A percentile compares a stretch with the other conserved stretches of the same genome.
Evolutionary conservation across 2,113 vertebrate genomes (phyloP).

Genomic region (Pithys albifrons): DNA sequence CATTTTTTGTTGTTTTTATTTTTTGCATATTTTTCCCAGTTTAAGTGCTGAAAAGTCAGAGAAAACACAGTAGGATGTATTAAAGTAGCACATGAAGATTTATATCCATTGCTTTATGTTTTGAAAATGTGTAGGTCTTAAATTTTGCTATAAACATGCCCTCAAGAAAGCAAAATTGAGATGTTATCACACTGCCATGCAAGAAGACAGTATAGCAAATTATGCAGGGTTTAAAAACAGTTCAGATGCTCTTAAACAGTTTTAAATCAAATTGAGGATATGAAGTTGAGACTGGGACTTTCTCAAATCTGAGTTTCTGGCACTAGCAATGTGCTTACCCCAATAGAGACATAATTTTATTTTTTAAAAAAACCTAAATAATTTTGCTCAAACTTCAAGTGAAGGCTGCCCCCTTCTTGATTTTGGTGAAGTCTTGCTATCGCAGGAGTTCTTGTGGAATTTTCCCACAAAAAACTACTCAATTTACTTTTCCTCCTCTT

Average conservation of each 20-base stretch:
- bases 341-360: not conserved
- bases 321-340: not conserved
- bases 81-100: not conserved
- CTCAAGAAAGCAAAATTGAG: not conserved
- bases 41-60: not conserved
- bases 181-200: not conserved
- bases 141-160: not conserved
- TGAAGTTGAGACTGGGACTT: not conserved
- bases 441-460: not conserved
- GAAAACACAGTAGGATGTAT: too few species aligned
- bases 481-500: not conserved
- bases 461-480: not conserved
- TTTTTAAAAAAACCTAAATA: not conserved
- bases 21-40: not conserved
- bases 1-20: not conserved
- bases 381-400: not conserved
- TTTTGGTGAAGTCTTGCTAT: conserved; percentile 43
- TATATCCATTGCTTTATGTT: not conserved
- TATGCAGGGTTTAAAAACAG: not conserved
- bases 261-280: not conserved
- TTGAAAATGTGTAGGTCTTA: not conserved
- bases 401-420: conserved; percentile 37
- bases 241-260: not conserved
- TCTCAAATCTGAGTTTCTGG: not conserved
- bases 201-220: not conserved